Base-by-base conservation (phyloP, 2,113 vertebrate genomes). In the Thermophis baileyi region DNA sequence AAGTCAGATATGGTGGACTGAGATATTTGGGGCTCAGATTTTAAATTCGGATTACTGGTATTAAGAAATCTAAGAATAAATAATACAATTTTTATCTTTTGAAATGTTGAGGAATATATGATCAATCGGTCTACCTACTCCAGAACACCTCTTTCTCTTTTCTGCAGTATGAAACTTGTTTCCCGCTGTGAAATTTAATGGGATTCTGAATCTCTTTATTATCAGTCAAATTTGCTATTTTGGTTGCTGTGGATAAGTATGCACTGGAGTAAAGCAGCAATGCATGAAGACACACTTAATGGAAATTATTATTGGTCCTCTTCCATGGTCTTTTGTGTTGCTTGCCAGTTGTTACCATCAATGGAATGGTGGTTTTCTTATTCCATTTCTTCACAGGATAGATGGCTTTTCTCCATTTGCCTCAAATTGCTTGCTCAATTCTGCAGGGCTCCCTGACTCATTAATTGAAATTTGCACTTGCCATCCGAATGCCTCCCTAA, bases 171-270 rank as follows among this genome's bases (percentile, higher is more conserved):
- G 91, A 27, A 25, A 46, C 7, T 92, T 93, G 9, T 92, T 95
- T 95, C 93, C 69, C 81, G 88, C 40, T 94, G 95, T 93, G 50
- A 92, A 91, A 55, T 95, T 94, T n/a, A 35, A 44, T 93, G 18
- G 5, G 10, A 91, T 91, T 90, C 74, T 94, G 30, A 50, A 44
- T 50, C 35, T 30, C 63, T 91, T 74, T 60, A 50, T 35, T 85
- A 46, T 14, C 9, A 35, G 20, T 89, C 20, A 27, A 27, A 44
- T 25, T 89, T 89, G 27, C 50, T 89, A 53, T 69, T 46, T 27
- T 44, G 60, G n/a, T 53, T 87, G 89, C 24, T 46, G 93, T 91
- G 47, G 88, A 89, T 89, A 44, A 89, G 25, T n/a, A 27, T 74
- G 8, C 6, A 2, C 12, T 89, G 91, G 90, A 18, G 4, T 44